Percentiles rank a stretch among this genome's conserved stretches.
phyloP scores from a whole-genome alignment of 2,888 invertebrate species.

The Ennomos fuscantarius region DNA sequence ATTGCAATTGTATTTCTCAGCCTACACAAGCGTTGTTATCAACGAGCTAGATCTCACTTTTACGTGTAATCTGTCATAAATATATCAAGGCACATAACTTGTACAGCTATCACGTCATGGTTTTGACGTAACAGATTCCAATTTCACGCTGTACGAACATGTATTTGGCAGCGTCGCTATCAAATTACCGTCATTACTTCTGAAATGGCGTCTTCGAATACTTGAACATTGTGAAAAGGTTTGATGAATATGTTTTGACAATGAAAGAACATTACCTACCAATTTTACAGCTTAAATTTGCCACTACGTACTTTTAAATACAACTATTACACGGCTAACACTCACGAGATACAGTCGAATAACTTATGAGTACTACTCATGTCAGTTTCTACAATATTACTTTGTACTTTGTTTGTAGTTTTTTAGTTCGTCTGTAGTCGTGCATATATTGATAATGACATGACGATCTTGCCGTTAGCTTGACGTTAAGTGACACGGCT shows the following conservation, averaged over 20 bases:
- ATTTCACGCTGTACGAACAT: slow-evolving; percentile 40
- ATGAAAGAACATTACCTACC: neutral
- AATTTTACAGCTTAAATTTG: too few species aligned
- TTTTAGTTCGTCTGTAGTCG: too few species aligned
- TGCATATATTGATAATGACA: too few species aligned
- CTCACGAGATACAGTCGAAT: too few species aligned
- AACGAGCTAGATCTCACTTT: slow-evolving; percentile 9
- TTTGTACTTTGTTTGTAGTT: too few species aligned
- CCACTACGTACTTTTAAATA: too few species aligned
- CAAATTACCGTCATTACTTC: slow-evolving; percentile 28
- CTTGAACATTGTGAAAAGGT: neutral
- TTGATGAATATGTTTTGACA: neutral
- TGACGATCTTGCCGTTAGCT: too few species aligned
- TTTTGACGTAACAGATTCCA: slow-evolving; percentile 38
- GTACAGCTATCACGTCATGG: slow-evolving; percentile 24
- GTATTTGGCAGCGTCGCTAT: slow-evolving; percentile 26
- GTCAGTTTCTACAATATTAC: too few species aligned
- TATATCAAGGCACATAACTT: slow-evolving; percentile 21
- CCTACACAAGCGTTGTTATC: neutral
- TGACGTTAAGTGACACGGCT: too few species aligned
- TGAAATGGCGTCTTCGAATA: slow-evolving; percentile 23
- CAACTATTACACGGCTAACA: too few species aligned
- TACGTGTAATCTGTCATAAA: slow-evolving; percentile 21
- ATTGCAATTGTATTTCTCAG: too few species aligned
- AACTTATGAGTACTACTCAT: too few species aligned